Conservation (phyloP, 2,888 invertebrate genomes). For the Imbricaverruca yamaguchii region DNA sequence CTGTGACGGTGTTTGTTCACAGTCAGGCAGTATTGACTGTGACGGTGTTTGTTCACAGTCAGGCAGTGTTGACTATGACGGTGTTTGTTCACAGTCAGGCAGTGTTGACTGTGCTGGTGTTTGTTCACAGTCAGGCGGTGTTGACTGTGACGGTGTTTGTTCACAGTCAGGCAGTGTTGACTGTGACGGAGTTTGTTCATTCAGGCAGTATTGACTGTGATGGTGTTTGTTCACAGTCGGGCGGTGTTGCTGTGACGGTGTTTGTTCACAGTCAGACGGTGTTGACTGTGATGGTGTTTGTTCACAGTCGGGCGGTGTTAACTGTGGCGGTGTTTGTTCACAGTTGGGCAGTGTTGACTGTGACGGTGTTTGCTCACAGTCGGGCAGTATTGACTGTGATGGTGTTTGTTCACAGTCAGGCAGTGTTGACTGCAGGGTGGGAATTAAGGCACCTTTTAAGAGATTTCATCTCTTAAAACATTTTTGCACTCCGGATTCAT, state of each 20-base stretch:
- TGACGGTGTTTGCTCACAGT: not conserved
- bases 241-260: not conserved
- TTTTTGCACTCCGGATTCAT: no score
- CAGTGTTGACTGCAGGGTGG: conserved; percentile 32
- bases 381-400: no score
- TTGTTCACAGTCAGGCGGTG: not conserved
- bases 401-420: not conserved
- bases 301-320: conserved; percentile 60
- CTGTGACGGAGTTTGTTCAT: conserved; percentile 4
- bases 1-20: not conserved
- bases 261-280: not conserved
- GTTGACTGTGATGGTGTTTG: conserved; percentile 31
- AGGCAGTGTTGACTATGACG: conserved; percentile 28
- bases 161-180: conserved; percentile 27
- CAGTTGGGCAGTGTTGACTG: conserved; percentile 15
- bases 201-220: conserved; percentile 48
- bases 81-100: not conserved
- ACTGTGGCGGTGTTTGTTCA: conserved; percentile 57
- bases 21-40: not conserved
- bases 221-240: not conserved
- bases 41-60: conserved; percentile 1
- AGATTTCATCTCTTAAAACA: no score
- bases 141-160: conserved; percentile 22
- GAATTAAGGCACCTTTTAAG: no score
- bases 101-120: not conserved